These are phyloP conservation scores for Smithornis capensis DNA, from an alignment of 2,113 vertebrate species.

Conservation along the genomic window DNA sequence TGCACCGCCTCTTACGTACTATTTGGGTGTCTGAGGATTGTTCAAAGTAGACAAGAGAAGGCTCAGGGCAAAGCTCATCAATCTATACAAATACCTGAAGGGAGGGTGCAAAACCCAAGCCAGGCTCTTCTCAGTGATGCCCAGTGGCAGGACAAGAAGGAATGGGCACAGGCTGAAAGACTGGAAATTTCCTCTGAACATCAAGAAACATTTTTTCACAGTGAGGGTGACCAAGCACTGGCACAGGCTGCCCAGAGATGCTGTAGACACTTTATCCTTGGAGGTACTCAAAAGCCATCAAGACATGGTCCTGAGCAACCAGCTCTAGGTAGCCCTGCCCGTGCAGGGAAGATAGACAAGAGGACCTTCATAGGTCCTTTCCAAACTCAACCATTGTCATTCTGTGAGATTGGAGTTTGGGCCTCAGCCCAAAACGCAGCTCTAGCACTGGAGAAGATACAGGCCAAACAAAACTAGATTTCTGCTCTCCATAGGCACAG, in stretches of 20 bases:
- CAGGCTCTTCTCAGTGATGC: background rate
- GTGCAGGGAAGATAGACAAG: rapidly evolving
- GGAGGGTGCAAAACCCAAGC: background rate
- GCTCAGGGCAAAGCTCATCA: background rate
- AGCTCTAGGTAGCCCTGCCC: background rate
- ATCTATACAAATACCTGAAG: background rate
- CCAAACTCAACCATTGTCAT: background rate
- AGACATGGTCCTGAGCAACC: background rate
- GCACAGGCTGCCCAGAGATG: background rate
- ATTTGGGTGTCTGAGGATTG: background rate
- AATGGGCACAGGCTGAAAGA: background rate
- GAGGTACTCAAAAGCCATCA: background rate
- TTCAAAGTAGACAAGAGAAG: background rate
- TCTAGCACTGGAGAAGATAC: background rate
- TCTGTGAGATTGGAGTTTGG: background rate
- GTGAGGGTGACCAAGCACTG: background rate
- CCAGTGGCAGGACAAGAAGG: background rate
- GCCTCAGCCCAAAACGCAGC: background rate
- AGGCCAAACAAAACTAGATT: background rate
- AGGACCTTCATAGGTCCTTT: background rate
- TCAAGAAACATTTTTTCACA: background rate
- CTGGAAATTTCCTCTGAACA: background rate
- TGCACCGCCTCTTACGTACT: background rate
- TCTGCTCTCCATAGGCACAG: background rate
- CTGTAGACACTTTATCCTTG: background rate